Percentiles rank a stretch among this genome's conserved stretches.
These are phyloP conservation scores for Zaprionus taronus DNA, from an alignment of 1,140 invertebrate genomes.

Conservation along the genomic window DNA sequence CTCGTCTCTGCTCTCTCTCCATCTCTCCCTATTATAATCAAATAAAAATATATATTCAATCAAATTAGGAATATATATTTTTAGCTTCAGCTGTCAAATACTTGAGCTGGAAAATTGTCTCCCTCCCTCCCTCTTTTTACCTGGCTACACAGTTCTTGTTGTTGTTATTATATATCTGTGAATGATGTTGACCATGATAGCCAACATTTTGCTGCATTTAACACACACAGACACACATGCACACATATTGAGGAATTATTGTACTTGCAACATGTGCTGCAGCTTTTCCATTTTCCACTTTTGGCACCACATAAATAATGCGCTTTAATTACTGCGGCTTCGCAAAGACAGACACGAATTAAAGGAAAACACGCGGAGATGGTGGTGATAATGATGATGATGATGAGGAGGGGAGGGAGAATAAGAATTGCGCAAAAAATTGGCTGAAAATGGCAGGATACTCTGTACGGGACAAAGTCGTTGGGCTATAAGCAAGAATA, in stretches of 20 bases:
- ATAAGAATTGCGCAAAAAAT: neutral
- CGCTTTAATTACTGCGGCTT: conserved; percentile 74
- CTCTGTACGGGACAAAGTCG: neutral
- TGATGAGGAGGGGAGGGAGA: neutral
- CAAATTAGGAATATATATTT: conserved; percentile 20
- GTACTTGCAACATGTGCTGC: conserved; percentile 37
- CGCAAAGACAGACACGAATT: conserved; percentile 24
- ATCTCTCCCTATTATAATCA: conserved; percentile 6
- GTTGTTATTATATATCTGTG: neutral
- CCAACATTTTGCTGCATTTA: conserved; percentile 31
- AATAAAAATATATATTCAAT: conserved; percentile 19
- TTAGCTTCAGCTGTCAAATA: conserved; percentile 2
- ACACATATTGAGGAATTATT: conserved; percentile 11
- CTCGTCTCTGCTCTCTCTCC: neutral
- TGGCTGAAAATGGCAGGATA: neutral
- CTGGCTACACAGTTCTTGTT: neutral
- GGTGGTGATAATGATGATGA: neutral
- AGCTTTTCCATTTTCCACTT: conserved; percentile 47
- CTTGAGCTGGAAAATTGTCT: conserved; percentile 21
- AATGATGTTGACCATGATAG: neutral
- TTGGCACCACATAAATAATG: conserved; percentile 59
- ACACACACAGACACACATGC: neutral
- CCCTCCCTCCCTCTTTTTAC: neutral
- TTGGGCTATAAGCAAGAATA: neutral
- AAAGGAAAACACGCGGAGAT: conserved; percentile 1